Percentiles rank a stretch among this genome's conserved stretches.
phyloP scores from a whole-genome alignment of 2,797 vertebrate genomes.

The Clarias platycephalus region DNA sequence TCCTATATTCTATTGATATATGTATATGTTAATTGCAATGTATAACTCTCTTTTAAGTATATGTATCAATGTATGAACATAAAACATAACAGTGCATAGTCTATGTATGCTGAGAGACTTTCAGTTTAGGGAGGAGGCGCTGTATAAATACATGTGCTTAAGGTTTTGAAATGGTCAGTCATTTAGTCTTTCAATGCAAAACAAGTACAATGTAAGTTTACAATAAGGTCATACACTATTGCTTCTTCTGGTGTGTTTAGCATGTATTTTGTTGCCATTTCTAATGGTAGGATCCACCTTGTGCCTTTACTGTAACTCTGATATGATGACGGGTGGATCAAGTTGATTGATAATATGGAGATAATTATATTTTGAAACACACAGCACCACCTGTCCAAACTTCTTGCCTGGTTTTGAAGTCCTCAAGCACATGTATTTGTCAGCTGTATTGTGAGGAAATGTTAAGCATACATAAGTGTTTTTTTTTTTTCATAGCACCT shows the following conservation, averaged over 20 bases:
- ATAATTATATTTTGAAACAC: background rate
- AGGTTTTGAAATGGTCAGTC: slow-evolving; percentile 3
- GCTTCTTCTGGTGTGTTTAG: background rate
- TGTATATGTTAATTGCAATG: slow-evolving; percentile 81
- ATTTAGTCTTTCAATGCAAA: background rate
- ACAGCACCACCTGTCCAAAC: background rate
- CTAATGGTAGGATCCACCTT: background rate
- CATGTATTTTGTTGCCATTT: background rate
- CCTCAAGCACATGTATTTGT: slow-evolving; percentile 46
- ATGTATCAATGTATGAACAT: slow-evolving; percentile 82
- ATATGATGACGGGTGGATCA: background rate
- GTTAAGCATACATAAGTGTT: slow-evolving; percentile 62
- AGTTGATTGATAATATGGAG: background rate
- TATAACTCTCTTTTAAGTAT: slow-evolving; percentile 80
- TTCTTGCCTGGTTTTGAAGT: slow-evolving; percentile 10
- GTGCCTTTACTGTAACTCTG: slow-evolving; percentile 8
- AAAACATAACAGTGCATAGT: slow-evolving; percentile 75
- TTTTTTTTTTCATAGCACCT: slow-evolving; percentile 77
- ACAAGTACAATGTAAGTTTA: background rate
- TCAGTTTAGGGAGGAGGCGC: slow-evolving; percentile 52
- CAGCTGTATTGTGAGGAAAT: slow-evolving; percentile 57
- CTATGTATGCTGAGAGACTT: slow-evolving; percentile 69
- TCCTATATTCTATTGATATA: slow-evolving; percentile 84
- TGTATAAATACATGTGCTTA: slow-evolving; percentile 33
- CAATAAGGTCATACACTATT: background rate